Evolutionary conservation across 2,888 invertebrate species (phyloP).

Genomic region (Podotricha telesiphe): DNA sequence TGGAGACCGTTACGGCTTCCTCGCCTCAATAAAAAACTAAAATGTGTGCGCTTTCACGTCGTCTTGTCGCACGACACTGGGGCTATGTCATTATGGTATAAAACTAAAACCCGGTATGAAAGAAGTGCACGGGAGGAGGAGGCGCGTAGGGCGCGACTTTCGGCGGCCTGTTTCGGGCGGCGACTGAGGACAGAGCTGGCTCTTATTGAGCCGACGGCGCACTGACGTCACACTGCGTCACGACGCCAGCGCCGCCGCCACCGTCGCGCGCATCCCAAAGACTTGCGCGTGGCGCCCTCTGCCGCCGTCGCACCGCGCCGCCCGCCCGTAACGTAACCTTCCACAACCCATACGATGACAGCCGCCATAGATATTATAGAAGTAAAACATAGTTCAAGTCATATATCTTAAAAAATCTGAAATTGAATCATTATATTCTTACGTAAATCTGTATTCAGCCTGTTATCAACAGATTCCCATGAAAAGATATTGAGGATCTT

Average conservation of each 20-base stretch:
- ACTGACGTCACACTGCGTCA: constrained; percentile 89
- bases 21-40: constrained; percentile 78
- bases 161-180: constrained; percentile 81
- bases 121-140: constrained; percentile 72
- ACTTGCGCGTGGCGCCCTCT: constrained; percentile 52
- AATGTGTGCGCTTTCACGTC: constrained; percentile 79
- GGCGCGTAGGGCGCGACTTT: constrained; percentile 76
- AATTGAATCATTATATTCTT: not conserved
- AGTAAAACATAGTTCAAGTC: constrained; percentile 26
- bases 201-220: constrained; percentile 87
- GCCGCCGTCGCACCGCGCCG: constrained; percentile 60
- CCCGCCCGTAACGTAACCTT: constrained; percentile 76
- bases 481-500: not conserved
- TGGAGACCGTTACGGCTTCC: constrained; percentile 79
- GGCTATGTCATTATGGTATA: constrained; percentile 81
- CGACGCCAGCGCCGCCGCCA: constrained; percentile 80
- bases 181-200: constrained; percentile 84
- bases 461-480: not conserved
- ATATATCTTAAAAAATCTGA: not conserved
- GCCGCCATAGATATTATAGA: constrained; percentile 59
- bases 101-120: constrained; percentile 82
- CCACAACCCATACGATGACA: constrained; percentile 75
- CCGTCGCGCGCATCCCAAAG: constrained; percentile 66
- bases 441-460: not conserved
- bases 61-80: constrained; percentile 78